Evolutionary conservation across 2,113 vertebrate species (phyloP).

Genomic region (Emydura subglobosa): DNA sequence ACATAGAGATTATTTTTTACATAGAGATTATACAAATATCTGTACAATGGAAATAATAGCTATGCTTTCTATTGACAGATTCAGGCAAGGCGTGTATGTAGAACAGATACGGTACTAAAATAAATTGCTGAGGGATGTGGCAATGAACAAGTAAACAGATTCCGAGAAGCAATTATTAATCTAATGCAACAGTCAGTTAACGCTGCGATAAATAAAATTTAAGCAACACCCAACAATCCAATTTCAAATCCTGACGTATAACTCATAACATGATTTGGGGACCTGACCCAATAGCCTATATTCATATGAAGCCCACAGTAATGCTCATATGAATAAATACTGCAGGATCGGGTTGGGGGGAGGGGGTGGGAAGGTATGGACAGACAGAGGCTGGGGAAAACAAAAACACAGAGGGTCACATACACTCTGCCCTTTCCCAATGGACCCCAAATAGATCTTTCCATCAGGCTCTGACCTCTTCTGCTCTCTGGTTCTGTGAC

Average conservation of each 20-base stretch:
- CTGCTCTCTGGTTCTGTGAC: background rate
- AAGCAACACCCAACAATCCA: background rate
- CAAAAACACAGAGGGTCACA: background rate
- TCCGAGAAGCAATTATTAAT: accelerated
- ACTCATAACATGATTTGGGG: background rate
- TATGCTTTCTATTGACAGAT: background rate
- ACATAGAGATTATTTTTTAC: background rate
- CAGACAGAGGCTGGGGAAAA: background rate
- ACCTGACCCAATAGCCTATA: background rate
- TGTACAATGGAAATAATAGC: background rate
- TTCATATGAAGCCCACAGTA: background rate
- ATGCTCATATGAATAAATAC: background rate
- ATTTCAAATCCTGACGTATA: background rate
- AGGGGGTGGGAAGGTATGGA: background rate
- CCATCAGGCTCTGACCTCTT: background rate
- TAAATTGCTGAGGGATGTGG: accelerated
- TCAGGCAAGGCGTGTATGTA: background rate
- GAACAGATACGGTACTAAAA: background rate
- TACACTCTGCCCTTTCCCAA: background rate
- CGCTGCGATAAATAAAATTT: background rate
- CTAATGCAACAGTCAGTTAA: background rate
- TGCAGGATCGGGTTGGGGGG: background rate
- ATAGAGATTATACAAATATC: background rate
- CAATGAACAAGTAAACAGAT: background rate
- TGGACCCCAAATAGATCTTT: background rate